A percentile compares a stretch with the other conserved stretches of the same genome.
These are phyloP conservation scores for Ataeniobius toweri DNA, from an alignment of 2,797 vertebrate species.

Conservation along the genomic window DNA sequence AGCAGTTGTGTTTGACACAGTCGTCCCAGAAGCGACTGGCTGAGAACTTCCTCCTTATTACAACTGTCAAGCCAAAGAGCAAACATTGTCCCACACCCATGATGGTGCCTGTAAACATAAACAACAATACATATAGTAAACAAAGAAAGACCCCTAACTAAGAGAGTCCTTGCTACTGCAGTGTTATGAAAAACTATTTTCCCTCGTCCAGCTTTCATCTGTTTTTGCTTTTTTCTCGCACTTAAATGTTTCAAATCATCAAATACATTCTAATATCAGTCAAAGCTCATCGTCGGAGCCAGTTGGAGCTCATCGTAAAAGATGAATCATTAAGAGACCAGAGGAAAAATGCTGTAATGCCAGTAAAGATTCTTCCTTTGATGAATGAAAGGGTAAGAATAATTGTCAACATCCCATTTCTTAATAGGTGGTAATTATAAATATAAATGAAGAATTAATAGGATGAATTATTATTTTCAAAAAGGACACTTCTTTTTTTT, in stretches of 20 bases:
- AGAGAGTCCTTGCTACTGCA: not conserved
- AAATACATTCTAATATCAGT: not conserved
- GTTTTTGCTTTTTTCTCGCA: not conserved
- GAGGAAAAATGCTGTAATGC: too few species aligned
- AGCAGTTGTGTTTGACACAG: conserved; percentile 88
- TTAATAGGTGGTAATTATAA: too few species aligned
- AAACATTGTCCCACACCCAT: conserved; percentile 91
- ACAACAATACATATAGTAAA: not conserved
- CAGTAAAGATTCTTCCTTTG: too few species aligned
- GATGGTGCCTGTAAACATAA: conserved; percentile 82
- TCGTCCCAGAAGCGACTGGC: conserved; percentile 91
- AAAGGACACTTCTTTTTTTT: too few species aligned
- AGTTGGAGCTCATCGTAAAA: too few species aligned
- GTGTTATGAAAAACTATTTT: not conserved
- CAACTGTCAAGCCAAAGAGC: conserved; percentile 87
- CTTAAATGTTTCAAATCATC: not conserved
- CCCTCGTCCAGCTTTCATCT: not conserved
- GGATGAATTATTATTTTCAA: too few species aligned
- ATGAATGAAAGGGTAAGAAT: too few species aligned
- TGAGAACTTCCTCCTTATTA: conserved; percentile 89
- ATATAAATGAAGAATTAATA: too few species aligned
- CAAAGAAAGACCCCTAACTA: not conserved
- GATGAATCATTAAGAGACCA: too few species aligned
- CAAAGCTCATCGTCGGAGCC: too few species aligned
- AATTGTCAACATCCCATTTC: too few species aligned